phyloP scores from a whole-genome alignment of 2,888 invertebrate genomes.

The Latrodectus elegans region DNA sequence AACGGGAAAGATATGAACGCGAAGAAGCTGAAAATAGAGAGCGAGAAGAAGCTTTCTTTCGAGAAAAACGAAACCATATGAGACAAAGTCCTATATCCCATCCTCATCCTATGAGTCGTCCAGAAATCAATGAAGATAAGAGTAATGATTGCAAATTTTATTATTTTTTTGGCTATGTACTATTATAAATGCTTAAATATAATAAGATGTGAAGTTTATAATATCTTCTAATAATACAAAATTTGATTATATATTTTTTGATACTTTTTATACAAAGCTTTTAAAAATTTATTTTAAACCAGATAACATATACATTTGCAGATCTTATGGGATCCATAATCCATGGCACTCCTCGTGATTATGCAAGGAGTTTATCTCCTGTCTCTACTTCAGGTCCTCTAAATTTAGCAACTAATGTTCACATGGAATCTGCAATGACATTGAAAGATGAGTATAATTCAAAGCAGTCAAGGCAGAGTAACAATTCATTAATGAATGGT shows the following conservation, averaged over 20 bases:
- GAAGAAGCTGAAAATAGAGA: constrained; percentile 49
- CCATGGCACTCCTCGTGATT: constrained; percentile 73
- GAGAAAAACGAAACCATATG: constrained; percentile 40
- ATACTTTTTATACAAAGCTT: background rate
- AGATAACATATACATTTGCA: background rate
- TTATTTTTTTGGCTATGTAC: too few relatives aligned
- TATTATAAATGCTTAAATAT: background rate
- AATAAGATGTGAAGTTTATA: background rate
- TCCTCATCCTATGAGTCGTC: constrained; percentile 33
- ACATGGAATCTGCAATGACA: constrained; percentile 13
- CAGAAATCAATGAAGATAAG: constrained; percentile 53
- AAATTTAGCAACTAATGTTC: constrained; percentile 57
- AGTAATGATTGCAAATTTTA: constrained; percentile 1
- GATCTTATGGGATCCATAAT: constrained; percentile 73
- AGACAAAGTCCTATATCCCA: constrained; percentile 39
- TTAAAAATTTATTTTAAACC: background rate
- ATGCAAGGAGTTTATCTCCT: constrained; percentile 43
- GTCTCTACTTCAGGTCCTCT: constrained; percentile 51
- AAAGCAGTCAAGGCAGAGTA: constrained; percentile 21
- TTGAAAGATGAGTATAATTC: constrained; percentile 45
- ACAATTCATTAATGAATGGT: constrained; percentile 29
- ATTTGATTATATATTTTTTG: background rate
- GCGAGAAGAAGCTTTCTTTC: constrained; percentile 41
- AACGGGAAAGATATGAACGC: constrained; percentile 44
- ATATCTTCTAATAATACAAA: background rate